These are phyloP conservation scores for Drosophila neocordata DNA, from an alignment of 1,140 invertebrate genomes.

Conservation along the genomic window DNA sequence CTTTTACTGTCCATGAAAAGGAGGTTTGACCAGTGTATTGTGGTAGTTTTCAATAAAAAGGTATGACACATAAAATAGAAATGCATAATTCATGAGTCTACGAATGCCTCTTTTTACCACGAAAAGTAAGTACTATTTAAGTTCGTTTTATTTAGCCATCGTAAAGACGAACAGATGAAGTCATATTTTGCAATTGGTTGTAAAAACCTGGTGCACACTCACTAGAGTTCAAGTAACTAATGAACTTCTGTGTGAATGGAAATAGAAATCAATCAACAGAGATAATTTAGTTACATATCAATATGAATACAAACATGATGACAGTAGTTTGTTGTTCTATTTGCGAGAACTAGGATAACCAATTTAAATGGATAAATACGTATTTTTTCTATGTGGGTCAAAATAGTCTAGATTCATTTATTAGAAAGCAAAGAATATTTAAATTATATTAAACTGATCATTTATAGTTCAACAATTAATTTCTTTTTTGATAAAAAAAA, in stretches of 20 bases:
- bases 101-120: background rate
- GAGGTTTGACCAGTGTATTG: background rate
- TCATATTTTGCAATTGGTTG: too few species aligned
- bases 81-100: background rate
- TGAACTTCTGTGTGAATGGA: background rate
- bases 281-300: constrained; percentile 1
- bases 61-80: background rate
- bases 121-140: background rate
- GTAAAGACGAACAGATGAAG: background rate
- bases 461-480: too few species aligned
- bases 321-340: background rate
- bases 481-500: too few species aligned
- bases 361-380: too few species aligned
- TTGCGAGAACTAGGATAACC: background rate
- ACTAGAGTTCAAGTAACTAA: background rate
- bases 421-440: too few species aligned
- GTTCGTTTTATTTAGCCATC: background rate
- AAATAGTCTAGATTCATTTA: too few species aligned
- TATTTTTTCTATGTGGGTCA: too few species aligned
- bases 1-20: background rate
- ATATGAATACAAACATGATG: background rate
- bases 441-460: too few species aligned
- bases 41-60: background rate
- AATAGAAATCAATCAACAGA: constrained; percentile 6
- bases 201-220: background rate